A percentile compares a stretch with the other conserved stretches of the same genome.
phyloP scores from a whole-genome alignment of 2,888 invertebrate genomes.

The Lamproptera curius region DNA sequence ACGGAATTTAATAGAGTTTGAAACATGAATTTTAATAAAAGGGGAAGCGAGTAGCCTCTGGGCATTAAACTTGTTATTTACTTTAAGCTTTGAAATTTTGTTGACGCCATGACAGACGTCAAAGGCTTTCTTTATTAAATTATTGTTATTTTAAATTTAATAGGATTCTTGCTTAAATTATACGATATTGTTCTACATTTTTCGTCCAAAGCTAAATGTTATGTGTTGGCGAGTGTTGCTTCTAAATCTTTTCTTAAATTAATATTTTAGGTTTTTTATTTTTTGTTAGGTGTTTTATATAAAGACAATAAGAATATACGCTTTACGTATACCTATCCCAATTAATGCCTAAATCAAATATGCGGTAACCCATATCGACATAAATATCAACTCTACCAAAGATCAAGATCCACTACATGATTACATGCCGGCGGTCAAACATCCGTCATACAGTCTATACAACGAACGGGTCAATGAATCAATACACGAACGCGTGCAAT shows the following conservation, averaged over 20 bases:
- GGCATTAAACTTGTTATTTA: not conserved
- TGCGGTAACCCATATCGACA: not conserved
- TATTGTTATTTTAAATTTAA: no score
- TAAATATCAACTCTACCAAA: not conserved
- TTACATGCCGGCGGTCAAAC: slow-evolving; percentile 20
- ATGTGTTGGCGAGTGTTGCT: no score
- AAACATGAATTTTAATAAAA: slow-evolving; percentile 8
- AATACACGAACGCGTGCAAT: slow-evolving; percentile 41
- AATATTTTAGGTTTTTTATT: no score
- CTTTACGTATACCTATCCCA: no score
- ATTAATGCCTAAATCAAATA: not conserved
- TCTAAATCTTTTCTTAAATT: no score
- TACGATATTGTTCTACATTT: no score
- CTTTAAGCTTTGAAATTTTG: not conserved
- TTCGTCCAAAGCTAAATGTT: no score
- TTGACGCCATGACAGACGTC: not conserved
- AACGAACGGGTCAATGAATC: slow-evolving; percentile 35
- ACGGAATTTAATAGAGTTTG: not conserved
- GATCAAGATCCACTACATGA: slow-evolving; percentile 11
- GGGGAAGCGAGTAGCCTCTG: not conserved
- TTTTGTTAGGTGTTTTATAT: no score
- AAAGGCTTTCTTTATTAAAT: not conserved
- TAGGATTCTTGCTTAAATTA: no score
- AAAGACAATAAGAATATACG: no score
- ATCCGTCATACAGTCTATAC: slow-evolving; percentile 16